Percentiles rank a stretch among this genome's conserved stretches.
Evolutionary conservation across 2,113 vertebrate genomes (phyloP).

Genomic region (Scomber japonicus): DNA sequence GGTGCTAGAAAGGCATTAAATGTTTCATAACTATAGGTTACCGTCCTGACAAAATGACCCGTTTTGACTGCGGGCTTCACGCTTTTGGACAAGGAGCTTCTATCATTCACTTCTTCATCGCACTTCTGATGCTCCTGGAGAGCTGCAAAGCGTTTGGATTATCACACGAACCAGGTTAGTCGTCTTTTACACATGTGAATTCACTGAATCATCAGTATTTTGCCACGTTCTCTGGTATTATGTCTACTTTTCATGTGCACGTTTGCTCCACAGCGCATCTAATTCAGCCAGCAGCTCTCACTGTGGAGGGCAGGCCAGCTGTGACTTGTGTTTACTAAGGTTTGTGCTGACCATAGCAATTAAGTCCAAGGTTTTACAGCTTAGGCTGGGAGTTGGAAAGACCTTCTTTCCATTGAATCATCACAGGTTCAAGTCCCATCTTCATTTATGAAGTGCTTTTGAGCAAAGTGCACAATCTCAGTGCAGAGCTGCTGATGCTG

Average conservation of each 20-base stretch:
- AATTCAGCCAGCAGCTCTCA: constrained; percentile 24
- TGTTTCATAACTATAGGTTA: constrained; percentile 7
- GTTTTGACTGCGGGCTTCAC: constrained; percentile 52
- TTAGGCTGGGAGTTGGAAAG: constrained; percentile 1
- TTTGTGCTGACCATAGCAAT: constrained; percentile 24
- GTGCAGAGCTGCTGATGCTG: background rate
- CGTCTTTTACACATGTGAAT: background rate
- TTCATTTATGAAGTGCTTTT: background rate
- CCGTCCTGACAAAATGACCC: constrained; percentile 77
- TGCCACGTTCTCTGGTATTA: background rate
- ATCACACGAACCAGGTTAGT: constrained; percentile 78
- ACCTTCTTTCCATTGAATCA: constrained; percentile 32
- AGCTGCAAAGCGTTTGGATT: constrained; percentile 55
- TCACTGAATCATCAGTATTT: background rate
- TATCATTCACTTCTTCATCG: constrained; percentile 63
- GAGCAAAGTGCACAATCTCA: background rate
- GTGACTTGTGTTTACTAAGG: constrained; percentile 50
- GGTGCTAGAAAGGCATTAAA: constrained; percentile 33
- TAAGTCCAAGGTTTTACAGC: constrained; percentile 15
- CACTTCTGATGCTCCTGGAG: constrained; percentile 69
- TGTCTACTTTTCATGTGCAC: constrained; percentile 6
- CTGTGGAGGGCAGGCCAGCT: constrained; percentile 44
- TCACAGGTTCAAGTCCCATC: constrained; percentile 1
- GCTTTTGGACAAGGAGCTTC: constrained; percentile 60
- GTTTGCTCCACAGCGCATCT: constrained; percentile 21